Base-by-base conservation (phyloP, 2,888 invertebrate species). In the Morpho achilles region DNA sequence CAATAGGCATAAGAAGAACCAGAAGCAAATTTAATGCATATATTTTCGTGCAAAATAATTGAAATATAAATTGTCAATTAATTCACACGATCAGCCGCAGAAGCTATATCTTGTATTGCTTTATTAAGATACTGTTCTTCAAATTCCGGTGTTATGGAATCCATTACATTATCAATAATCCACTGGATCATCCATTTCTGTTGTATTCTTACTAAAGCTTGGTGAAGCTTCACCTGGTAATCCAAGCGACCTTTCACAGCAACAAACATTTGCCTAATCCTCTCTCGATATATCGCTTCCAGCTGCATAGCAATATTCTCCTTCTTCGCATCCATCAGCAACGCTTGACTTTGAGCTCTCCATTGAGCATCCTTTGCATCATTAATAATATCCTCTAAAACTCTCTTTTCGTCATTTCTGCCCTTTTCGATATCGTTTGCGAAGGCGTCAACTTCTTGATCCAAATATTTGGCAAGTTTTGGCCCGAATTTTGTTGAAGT, bases 141-240 rank as follows among this genome's bases (percentile, higher is more conserved):
- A 83, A 97, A 96, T 65, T 97, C 95, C 0, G 98, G 94, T 7
- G 97, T 97, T 70, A 98, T 95, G 45, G 97, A 94, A 71, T 95
- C 93, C 62, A 92, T 87, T 3, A 99, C 99, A 73, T 92, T 95
- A 56, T 92, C 87, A 46, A 97, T 93, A 69, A 99, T 96, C 96
- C 98, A 99, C 73, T 95, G 93, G 50, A 97, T 95, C 96, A 99
- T 96, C 90, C 99, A 97, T 78, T 95, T 96, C 79, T 99, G 98
- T 64, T 95, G 93, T 65, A 99, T 93, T 67, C 96, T 94, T 50
- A 94, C 93, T 76, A 96, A 94, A 40, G 96, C 91, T 69, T 93
- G 93, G 71, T 95, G 93, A 65, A 93, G 92, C 77, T 97, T 97
- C 5, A 96, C 92, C 81, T 99, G 97, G 80, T 97, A 99, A 77